These are phyloP conservation scores for Ochropleura leucogaster DNA, from an alignment of 2,888 invertebrate genomes.

Conservation along the genomic window DNA sequence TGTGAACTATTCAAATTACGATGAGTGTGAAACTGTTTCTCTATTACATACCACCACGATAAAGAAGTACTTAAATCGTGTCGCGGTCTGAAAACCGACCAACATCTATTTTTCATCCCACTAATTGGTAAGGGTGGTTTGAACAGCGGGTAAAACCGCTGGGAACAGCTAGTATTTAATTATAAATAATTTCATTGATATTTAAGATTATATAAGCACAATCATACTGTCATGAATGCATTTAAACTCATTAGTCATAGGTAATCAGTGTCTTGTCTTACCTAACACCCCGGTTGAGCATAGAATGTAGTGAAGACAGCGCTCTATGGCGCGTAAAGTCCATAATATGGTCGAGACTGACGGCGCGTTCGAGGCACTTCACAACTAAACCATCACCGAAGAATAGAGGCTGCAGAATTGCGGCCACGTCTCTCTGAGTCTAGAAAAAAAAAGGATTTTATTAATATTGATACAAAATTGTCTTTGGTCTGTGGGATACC, in stretches of 20 bases:
- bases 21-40: not conserved
- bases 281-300: slow-evolving; percentile 98
- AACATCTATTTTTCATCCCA: too few relatives aligned
- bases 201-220: not conserved
- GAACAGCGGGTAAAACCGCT: too few relatives aligned
- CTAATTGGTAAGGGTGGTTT: too few relatives aligned
- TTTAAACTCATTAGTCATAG: not conserved
- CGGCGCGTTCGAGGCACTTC: slow-evolving; percentile 97
- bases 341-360: slow-evolving; percentile 99
- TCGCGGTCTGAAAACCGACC: too few relatives aligned
- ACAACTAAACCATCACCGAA: slow-evolving; percentile 98
- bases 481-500: not conserved
- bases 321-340: slow-evolving; percentile 99
- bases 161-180: too few relatives aligned
- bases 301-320: slow-evolving; percentile 98
- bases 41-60: not conserved
- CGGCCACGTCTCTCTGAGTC: slow-evolving; percentile 97
- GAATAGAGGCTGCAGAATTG: slow-evolving; percentile 96
- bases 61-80: too few relatives aligned
- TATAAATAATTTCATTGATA: not conserved
- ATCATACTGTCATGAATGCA: too few relatives aligned
- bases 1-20: not conserved
- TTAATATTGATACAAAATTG: too few relatives aligned
- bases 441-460: slow-evolving; percentile 67
- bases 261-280: slow-evolving; percentile 73